Conservation (phyloP, 2,113 vertebrate genomes). For the Chascanopsetta lugubris region DNA sequence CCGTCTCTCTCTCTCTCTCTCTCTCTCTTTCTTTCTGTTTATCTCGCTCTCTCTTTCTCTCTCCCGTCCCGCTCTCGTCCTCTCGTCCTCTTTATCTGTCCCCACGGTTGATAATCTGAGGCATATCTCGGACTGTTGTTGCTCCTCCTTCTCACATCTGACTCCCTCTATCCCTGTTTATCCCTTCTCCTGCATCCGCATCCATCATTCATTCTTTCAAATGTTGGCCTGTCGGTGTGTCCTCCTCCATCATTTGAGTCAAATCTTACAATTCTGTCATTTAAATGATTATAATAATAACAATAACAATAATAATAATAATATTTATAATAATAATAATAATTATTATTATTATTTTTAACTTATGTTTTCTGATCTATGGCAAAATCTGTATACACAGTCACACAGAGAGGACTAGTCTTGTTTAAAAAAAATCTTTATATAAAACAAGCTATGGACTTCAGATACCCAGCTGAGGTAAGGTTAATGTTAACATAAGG, state of each 20-base stretch:
- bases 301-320: too few species aligned
- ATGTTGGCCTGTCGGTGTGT: background rate
- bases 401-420: too few species aligned
- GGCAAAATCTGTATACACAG: too few species aligned
- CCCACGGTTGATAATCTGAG: slow-evolving; percentile 68
- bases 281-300: too few species aligned
- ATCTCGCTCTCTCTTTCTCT: slow-evolving; percentile 16
- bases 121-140: slow-evolving; percentile 53
- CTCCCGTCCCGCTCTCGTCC: slow-evolving; percentile 36
- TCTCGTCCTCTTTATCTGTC: slow-evolving; percentile 59
- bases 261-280: too few species aligned
- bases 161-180: slow-evolving; percentile 34
- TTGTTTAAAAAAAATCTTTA: too few species aligned
- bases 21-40: slow-evolving; percentile 22
- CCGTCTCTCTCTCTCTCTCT: slow-evolving; percentile 16
- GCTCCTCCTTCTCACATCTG: slow-evolving; percentile 70
- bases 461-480: too few species aligned
- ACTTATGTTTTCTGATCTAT: too few species aligned
- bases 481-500: too few species aligned
- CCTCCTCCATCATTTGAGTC: background rate
- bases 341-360: too few species aligned
- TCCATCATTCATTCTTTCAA: slow-evolving; percentile 36
- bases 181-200: slow-evolving; percentile 40
- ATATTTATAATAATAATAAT: too few species aligned
- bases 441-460: too few species aligned